phyloP scores from a whole-genome alignment of 1,140 invertebrate genomes.

The Micrasema minimum region DNA sequence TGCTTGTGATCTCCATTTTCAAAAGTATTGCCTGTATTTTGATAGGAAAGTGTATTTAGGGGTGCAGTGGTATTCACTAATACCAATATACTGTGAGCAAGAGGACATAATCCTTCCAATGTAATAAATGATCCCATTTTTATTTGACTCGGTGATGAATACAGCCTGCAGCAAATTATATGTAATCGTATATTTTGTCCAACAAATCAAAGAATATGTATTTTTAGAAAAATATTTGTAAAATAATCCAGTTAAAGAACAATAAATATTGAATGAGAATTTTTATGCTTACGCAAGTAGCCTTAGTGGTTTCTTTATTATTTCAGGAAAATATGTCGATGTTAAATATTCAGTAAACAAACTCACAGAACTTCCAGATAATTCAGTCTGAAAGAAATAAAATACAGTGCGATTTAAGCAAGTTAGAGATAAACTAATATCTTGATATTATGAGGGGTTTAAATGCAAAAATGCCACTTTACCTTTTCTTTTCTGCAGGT shows the following conservation, averaged over 20 bases:
- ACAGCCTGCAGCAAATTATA: constrained; percentile 61
- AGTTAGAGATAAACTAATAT: no score
- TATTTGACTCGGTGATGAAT: constrained; percentile 69
- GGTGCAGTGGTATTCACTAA: constrained; percentile 74
- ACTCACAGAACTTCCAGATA: constrained; percentile 45
- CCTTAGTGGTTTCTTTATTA: constrained; percentile 65
- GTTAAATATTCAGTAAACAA: constrained; percentile 58
- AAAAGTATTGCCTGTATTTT: constrained; percentile 3
- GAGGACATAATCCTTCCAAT: constrained; percentile 68
- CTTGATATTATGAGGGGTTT: no score
- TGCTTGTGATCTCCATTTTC: constrained; percentile 18
- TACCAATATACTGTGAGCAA: constrained; percentile 71
- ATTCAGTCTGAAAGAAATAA: constrained; percentile 36
- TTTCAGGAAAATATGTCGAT: constrained; percentile 62
- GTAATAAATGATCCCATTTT: constrained; percentile 68
- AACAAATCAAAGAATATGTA: no score
- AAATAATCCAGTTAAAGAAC: no score
- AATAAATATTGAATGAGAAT: no score
- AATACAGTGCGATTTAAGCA: background rate
- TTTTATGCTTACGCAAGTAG: constrained; percentile 65
- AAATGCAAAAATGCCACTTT: no score
- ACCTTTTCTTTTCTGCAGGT: no score
- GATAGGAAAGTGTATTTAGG: constrained; percentile 53
- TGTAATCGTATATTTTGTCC: background rate
- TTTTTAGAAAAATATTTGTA: no score